Evolutionary conservation across 2,113 vertebrate genomes (phyloP).

Genomic region (Ceuthmochares aereus): DNA sequence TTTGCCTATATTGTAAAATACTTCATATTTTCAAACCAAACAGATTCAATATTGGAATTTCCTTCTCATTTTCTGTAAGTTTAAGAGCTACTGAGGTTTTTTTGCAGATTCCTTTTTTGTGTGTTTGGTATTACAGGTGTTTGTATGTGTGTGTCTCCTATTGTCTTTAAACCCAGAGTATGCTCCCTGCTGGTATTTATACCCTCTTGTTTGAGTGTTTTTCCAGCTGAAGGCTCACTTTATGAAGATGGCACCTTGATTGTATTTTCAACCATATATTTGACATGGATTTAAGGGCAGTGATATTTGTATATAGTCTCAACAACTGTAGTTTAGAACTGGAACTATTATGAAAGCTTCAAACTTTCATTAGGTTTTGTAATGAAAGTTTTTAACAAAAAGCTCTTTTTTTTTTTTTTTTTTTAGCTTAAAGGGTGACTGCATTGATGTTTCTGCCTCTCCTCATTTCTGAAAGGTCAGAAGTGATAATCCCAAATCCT

Average conservation of each 20-base stretch:
- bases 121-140: background rate
- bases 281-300: background rate
- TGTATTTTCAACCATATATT: background rate
- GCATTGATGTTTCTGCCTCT: background rate
- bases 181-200: slow-evolving; percentile 11
- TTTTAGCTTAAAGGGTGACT: background rate
- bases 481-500: background rate
- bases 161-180: background rate
- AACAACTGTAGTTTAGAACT: background rate
- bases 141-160: background rate
- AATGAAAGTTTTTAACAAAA: background rate
- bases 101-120: background rate
- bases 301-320: background rate
- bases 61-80: background rate
- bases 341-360: background rate
- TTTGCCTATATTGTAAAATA: background rate
- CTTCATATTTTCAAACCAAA: background rate
- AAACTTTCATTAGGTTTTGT: background rate
- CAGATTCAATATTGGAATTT: background rate
- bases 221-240: background rate
- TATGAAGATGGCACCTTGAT: background rate
- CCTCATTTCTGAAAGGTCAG: background rate
- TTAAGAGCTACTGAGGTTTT: background rate
- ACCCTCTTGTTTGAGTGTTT: background rate
- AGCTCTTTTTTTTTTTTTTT: background rate